Evolutionary conservation across 2,888 invertebrate genomes (phyloP).

Genomic region (Meiosimyza decipiens): DNA sequence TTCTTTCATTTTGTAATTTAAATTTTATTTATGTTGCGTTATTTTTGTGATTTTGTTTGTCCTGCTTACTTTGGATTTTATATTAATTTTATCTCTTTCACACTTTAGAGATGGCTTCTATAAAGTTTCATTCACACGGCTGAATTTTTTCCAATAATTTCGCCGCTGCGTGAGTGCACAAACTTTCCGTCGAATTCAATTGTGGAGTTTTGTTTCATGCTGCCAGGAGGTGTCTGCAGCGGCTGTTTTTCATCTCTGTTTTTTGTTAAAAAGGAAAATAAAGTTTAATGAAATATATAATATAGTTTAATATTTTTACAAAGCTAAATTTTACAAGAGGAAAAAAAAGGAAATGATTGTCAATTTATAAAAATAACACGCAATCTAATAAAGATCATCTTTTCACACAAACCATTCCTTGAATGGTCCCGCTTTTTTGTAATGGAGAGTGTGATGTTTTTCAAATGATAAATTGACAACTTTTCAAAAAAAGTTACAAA

Average conservation of each 20-base stretch:
- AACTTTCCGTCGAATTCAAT: constrained; percentile 86
- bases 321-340: too few species aligned
- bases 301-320: too few species aligned
- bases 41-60: constrained; percentile 45
- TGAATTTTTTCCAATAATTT: constrained; percentile 90
- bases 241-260: constrained; percentile 85
- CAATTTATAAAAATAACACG: too few species aligned
- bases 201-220: constrained; percentile 79
- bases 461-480: too few species aligned
- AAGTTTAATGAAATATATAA: too few species aligned
- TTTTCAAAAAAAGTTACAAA: too few species aligned
- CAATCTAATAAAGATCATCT: too few species aligned
- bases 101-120: not conserved
- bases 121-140: constrained; percentile 71
- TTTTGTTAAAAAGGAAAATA: constrained; percentile 64
- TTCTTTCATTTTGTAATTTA: constrained; percentile 40
- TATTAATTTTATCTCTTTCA: constrained; percentile 5
- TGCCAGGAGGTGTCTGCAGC: constrained; percentile 71
- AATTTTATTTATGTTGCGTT: constrained; percentile 39
- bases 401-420: too few species aligned
- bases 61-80: constrained; percentile 13
- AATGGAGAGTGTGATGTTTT: too few species aligned
- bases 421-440: too few species aligned
- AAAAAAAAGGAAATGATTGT: too few species aligned
- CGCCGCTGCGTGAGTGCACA: constrained; percentile 85